Percentiles rank a stretch among this genome's conserved stretches.
Conservation (phyloP, 2,888 invertebrate genomes). For the Apoda limacodes region DNA sequence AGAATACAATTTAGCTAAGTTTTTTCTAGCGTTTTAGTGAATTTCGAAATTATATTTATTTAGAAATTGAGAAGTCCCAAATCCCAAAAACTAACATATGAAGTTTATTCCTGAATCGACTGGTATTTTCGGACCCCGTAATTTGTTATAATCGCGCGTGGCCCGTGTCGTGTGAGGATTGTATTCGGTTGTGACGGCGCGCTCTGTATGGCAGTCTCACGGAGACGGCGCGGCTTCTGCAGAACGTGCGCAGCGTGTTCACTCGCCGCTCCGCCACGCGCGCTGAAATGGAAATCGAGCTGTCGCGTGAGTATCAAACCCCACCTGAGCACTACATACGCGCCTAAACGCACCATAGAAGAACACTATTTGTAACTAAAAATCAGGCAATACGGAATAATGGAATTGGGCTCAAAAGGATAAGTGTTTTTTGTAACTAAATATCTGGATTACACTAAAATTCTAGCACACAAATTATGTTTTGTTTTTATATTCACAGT, state of each 20-base stretch:
- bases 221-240: constrained; percentile 96
- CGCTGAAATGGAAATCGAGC: constrained; percentile 88
- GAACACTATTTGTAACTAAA: neutral
- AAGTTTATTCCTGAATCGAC: too few relatives aligned
- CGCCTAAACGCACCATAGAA: constrained; percentile 5
- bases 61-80: too few relatives aligned
- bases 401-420: too few relatives aligned
- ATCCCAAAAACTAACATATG: too few relatives aligned
- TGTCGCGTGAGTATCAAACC: constrained; percentile 86
- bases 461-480: neutral
- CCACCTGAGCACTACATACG: constrained; percentile 1
- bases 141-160: constrained; percentile 8
- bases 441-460: neutral
- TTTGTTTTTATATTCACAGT: neutral
- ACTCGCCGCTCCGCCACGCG: constrained; percentile 81
- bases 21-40: too few relatives aligned
- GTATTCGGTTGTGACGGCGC: constrained; percentile 43
- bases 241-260: constrained; percentile 95
- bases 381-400: neutral
- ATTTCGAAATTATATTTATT: too few relatives aligned
- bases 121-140: neutral
- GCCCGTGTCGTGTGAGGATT: constrained; percentile 23
- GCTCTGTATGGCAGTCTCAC: constrained; percentile 82
- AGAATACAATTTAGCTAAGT: too few relatives aligned
- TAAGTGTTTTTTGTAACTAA: constrained; percentile 1